phyloP scores from a whole-genome alignment of 2,888 invertebrate species.

The Amphipoea oculea region DNA sequence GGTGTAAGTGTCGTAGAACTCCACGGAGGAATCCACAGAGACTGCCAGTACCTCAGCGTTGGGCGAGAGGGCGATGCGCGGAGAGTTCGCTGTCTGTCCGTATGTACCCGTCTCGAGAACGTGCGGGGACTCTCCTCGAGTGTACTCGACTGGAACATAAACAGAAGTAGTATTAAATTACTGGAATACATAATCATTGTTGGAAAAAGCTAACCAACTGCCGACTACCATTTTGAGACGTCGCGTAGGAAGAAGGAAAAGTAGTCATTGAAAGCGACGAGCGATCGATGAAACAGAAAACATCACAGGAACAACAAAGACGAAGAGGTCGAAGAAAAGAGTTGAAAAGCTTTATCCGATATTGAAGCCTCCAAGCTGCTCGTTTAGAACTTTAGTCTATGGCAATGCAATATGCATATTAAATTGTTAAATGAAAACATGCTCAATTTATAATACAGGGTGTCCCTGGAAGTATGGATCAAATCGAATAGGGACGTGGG shows the following conservation, averaged over 20 bases:
- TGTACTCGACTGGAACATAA: slow-evolving; percentile 93
- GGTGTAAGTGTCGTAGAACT: slow-evolving; percentile 93
- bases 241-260: background rate
- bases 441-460: background rate
- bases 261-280: background rate
- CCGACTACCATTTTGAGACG: too few species aligned
- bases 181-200: background rate
- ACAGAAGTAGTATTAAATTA: background rate
- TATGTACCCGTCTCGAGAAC: slow-evolving; percentile 92
- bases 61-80: slow-evolving; percentile 94
- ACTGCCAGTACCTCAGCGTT: slow-evolving; percentile 95
- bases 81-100: slow-evolving; percentile 89
- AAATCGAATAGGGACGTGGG: too few species aligned
- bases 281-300: background rate
- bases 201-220: background rate
- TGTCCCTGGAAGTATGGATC: too few species aligned
- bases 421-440: background rate
- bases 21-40: slow-evolving; percentile 91
- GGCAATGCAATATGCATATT: background rate
- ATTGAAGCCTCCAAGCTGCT: slow-evolving; percentile 15
- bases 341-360: background rate
- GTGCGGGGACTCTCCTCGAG: slow-evolving; percentile 94
- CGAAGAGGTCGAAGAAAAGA: background rate
- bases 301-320: background rate
- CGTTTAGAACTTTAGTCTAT: background rate